These are phyloP conservation scores for Motacilla tschutschensis DNA, from an alignment of 2,113 vertebrate species.

Conservation along the genomic window DNA sequence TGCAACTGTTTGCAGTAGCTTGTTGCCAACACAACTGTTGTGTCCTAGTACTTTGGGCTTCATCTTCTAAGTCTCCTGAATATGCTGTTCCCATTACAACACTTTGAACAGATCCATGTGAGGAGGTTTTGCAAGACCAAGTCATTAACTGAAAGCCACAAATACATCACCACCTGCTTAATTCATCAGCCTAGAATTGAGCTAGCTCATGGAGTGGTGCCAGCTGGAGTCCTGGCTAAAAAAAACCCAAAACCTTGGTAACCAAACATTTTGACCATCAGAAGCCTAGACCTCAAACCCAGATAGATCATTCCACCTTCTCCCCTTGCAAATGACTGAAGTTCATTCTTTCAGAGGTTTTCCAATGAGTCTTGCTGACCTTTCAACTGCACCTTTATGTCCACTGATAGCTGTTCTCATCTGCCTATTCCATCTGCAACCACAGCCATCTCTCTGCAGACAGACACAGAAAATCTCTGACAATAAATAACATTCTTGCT, in stretches of 20 bases:
- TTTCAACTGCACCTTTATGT: background rate
- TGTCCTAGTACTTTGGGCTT: slow-evolving; percentile 1
- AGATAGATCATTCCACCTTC: background rate
- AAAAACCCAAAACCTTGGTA: background rate
- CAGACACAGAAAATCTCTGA: background rate
- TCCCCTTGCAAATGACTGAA: background rate
- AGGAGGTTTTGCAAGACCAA: slow-evolving; percentile 1
- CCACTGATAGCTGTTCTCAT: background rate
- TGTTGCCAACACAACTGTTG: slow-evolving; percentile 43
- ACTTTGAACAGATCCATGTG: background rate
- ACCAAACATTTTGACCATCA: background rate
- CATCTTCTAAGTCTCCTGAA: background rate
- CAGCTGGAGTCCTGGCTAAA: background rate
- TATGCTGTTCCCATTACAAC: background rate
- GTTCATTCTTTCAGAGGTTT: background rate
- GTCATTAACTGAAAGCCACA: background rate
- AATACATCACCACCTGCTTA: slow-evolving; percentile 18
- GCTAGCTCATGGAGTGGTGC: background rate
- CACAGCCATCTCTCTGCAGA: background rate
- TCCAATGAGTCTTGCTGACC: background rate
- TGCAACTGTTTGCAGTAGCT: slow-evolving; percentile 46
- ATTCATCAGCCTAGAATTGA: background rate
- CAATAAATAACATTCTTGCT: background rate
- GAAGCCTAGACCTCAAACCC: background rate
- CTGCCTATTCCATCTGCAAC: background rate